These are phyloP conservation scores for Hypsopygia costalis DNA, from an alignment of 2,888 invertebrate genomes.

Conservation along the genomic window DNA sequence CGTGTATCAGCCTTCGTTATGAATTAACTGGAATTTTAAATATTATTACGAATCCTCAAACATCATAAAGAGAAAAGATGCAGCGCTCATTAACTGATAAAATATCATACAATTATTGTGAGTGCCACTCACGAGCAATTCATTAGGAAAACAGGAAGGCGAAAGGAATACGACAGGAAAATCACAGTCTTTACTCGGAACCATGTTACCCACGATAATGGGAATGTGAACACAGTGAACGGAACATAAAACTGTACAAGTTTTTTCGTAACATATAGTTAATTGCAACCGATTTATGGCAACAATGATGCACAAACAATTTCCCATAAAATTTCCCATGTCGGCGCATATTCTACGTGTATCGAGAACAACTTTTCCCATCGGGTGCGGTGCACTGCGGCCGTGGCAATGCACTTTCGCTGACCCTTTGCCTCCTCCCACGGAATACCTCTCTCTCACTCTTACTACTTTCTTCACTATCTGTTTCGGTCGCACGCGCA, in stretches of 20 bases:
- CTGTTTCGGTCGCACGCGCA: slow-evolving; percentile 50
- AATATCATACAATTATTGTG: no score
- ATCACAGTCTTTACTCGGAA: no score
- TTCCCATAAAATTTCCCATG: slow-evolving; percentile 54
- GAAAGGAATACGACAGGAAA: no score
- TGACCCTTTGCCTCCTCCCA: slow-evolving; percentile 76
- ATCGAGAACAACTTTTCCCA: slow-evolving; percentile 67
- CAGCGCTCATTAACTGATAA: no score
- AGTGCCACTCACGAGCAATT: no score
- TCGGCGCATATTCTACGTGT: slow-evolving; percentile 50
- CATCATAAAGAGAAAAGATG: slow-evolving; percentile 4
- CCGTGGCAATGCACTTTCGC: slow-evolving; percentile 80
- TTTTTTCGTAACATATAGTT: slow-evolving; percentile 4
- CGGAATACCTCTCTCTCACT: slow-evolving; percentile 57
- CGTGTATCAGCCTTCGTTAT: slow-evolving; percentile 50
- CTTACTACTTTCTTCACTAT: slow-evolving; percentile 50
- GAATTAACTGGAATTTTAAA: slow-evolving; percentile 43
- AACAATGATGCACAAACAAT: slow-evolving; percentile 16
- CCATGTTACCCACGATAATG: neutral
- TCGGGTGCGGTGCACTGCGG: slow-evolving; percentile 65
- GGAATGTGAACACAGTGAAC: neutral
- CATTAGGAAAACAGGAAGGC: no score
- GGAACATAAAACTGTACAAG: slow-evolving; percentile 1
- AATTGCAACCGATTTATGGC: slow-evolving; percentile 5
- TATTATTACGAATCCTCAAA: slow-evolving; percentile 18